Evolutionary conservation across 2,797 vertebrate genomes (phyloP).

Genomic region (Falco columbarius): DNA sequence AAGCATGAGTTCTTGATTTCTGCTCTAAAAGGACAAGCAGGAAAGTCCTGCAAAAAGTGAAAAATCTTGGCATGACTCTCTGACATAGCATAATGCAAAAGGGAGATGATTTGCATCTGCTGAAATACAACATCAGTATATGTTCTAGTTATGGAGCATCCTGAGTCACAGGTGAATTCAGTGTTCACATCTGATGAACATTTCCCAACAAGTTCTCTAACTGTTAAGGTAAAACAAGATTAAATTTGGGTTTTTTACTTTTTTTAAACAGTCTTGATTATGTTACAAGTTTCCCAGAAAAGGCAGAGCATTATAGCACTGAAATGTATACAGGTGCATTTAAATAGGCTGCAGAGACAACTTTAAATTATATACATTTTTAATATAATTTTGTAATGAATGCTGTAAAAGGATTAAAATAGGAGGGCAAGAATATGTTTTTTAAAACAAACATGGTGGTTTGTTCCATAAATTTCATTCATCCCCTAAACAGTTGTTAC

Average conservation of each 20-base stretch:
- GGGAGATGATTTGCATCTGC: conserved; percentile 2
- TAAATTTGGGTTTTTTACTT: neutral
- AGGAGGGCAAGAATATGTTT: neutral
- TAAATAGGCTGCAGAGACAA: neutral
- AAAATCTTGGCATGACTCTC: neutral
- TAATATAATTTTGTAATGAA: neutral
- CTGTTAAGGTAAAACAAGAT: neutral
- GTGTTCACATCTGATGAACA: neutral
- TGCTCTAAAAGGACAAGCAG: neutral
- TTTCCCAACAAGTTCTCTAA: neutral
- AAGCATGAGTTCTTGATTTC: neutral
- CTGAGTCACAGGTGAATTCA: neutral
- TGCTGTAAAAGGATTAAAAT: neutral
- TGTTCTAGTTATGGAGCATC: neutral
- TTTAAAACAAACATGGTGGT: neutral
- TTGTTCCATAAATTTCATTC: neutral
- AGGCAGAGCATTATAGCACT: neutral
- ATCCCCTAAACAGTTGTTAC: neutral
- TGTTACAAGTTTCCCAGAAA: neutral
- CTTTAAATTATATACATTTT: neutral
- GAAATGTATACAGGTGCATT: neutral
- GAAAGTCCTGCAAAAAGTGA: neutral
- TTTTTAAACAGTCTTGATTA: neutral
- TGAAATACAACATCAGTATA: neutral
- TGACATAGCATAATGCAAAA: neutral